phyloP scores from a whole-genome alignment of 2,888 invertebrate species.

The Ormia ochracea region DNA sequence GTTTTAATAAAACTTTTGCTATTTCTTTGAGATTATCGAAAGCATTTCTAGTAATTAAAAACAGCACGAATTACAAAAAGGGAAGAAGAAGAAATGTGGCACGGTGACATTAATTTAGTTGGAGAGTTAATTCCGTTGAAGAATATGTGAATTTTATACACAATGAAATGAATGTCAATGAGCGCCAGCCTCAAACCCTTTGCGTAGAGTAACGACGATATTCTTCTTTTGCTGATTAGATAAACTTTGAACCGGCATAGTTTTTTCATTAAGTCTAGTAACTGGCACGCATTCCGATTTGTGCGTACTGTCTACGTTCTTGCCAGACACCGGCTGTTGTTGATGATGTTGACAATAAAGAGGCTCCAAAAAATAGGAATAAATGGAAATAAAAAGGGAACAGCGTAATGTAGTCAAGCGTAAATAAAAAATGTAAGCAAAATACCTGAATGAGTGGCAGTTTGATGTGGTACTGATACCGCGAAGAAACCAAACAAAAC shows the following conservation, averaged over 20 bases:
- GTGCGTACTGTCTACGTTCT: constrained; percentile 42
- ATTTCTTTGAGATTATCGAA: no score
- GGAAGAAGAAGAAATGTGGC: no score
- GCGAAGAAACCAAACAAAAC: constrained; percentile 2
- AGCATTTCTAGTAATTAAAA: no score
- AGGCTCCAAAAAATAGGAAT: constrained; percentile 14
- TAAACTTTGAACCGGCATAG: constrained; percentile 50
- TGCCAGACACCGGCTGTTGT: constrained; percentile 24
- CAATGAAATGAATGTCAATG: no score
- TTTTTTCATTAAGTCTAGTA: constrained; percentile 35
- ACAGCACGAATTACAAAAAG: no score
- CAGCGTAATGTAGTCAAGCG: constrained; percentile 40
- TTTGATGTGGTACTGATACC: constrained; percentile 53
- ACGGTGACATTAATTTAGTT: no score
- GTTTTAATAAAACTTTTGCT: no score
- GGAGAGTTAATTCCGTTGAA: no score
- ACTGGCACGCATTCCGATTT: constrained; percentile 51
- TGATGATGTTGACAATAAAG: constrained; percentile 17
- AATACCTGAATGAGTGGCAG: constrained; percentile 55
- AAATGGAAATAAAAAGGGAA: not conserved
- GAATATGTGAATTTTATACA: no score
- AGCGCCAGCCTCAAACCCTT: constrained; percentile 3
- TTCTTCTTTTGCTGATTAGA: constrained; percentile 34
- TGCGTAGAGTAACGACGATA: constrained; percentile 46
- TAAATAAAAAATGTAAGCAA: constrained; percentile 51